Conservation (phyloP, 2,888 invertebrate genomes). For the Camptogramma bilineatum region DNA sequence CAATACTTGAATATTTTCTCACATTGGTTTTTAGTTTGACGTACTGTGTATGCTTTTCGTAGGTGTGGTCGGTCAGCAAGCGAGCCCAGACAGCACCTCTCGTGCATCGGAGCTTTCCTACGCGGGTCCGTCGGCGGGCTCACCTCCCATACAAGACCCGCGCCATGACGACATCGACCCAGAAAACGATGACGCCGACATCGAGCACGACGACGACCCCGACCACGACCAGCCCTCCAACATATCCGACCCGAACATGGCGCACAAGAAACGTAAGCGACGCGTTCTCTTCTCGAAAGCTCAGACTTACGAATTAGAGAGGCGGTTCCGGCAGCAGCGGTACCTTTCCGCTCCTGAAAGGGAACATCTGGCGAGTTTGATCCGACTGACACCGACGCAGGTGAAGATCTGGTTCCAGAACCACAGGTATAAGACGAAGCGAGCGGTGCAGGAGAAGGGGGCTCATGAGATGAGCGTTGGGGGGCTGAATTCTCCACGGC, state of each 20-base stretch:
- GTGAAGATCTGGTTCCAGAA: conserved; percentile 99
- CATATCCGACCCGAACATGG: conserved; percentile 75
- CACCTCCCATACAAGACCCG: conserved; percentile 68
- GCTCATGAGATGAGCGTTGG: conserved; percentile 88
- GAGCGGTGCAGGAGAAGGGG: conserved; percentile 98
- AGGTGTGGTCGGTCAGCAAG: conserved; percentile 88
- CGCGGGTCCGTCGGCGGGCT: conserved; percentile 72
- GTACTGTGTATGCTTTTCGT: conserved; percentile 52
- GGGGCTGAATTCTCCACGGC: conserved; percentile 92
- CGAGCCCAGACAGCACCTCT: conserved; percentile 94
- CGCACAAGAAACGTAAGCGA: conserved; percentile 96
- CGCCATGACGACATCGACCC: conserved; percentile 68
- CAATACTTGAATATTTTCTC: conserved; percentile 23
- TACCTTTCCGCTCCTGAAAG: conserved; percentile 99
- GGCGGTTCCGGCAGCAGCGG: conserved; percentile 97
- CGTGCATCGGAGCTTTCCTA: conserved; percentile 92
- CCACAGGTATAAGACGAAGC: conserved; percentile 99
- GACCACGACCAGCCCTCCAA: conserved; percentile 74
- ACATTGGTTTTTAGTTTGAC: conserved; percentile 19
- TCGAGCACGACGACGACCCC: conserved; percentile 87
- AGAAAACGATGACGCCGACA: conserved; percentile 81
- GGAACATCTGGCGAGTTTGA: conserved; percentile 97
- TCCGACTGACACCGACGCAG: conserved; percentile 98
- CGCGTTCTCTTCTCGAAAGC: conserved; percentile 98
- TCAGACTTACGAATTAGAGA: conserved; percentile 97